Base-by-base conservation (phyloP, 2,888 invertebrate species). In the Stenodera caucasica region DNA sequence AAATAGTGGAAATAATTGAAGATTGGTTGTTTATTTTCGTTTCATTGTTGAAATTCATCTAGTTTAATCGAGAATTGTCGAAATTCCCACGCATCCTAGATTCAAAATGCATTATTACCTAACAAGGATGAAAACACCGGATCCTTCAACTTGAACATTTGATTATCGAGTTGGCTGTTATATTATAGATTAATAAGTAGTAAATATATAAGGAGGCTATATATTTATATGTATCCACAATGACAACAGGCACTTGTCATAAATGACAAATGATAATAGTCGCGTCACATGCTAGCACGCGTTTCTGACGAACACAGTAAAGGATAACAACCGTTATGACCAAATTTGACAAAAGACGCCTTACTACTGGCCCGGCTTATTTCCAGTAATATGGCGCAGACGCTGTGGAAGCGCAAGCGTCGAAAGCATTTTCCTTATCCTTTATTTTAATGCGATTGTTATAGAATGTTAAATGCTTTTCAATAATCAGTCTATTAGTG, bases 361-460 rank as follows among this genome's bases (percentile, higher is more conserved):
- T 70, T 65, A 68, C 67, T 67, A 72, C 71, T 72, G 71, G 69
- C 73, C 71, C 70, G 71, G 71, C 67, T 70, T 69, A 67, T 67
- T 68, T 68, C 69, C 63, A 67, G 68, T 65, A 68, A 70, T 65
- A 70, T 61, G 63, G 73, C 74, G 75, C 75, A 69, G 70, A 66
- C 69, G 68, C 66, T 56, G 40, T 59, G 58, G 56, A 56, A 64
- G 67, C 72, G 72, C 74, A 68, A 71, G 73, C 71, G 74, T 72
- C 72, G 61, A 68, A 64, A 65, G 68, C 67, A 66, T 70, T 69
- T 73, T 70, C 72, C n/a, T 72, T 72, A 69, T 72, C 73, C 75
- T 73, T 74, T 75, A 75, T 75, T 75, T 73, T 75, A 75, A 75
- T 74, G 69, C 72, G 72, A 74, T 75, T 75, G 73, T 73, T 72